Base-by-base conservation (phyloP, 2,797 vertebrate genomes). In the Danio tinwini region DNA sequence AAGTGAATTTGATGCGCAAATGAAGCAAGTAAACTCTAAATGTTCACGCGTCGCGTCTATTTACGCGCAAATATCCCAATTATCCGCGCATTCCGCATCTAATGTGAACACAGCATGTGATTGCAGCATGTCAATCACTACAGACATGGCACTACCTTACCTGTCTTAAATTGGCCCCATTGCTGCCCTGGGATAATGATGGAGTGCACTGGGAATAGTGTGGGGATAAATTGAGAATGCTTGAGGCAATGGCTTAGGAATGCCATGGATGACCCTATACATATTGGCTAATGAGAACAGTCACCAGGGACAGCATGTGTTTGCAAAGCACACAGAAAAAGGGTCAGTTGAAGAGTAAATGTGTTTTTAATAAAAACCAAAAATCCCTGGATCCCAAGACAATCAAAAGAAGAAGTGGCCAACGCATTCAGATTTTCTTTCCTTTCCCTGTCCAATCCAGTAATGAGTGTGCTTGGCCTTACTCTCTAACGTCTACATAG, bases 161-260 rank as follows among this genome's bases (percentile, higher is more conserved):
- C 89, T 93, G 91, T 89, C 64, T 89, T 83, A 76, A 81, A 88
- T 93, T 92, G 93, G 89, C 89, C 82, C 90, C 89, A 86, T 86
- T 21, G 73, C 84, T 91, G 86, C 82, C 86, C 89, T 84, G 79
- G 47, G 90, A 88, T 88, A 90, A 90, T 84, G 82, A 74, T 85
- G 83, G 90, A 85, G 81, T 86, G 77, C 81, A 88, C 82, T 85
- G 85, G 87, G 67, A 80, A 85, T 85, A 81, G 81, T 83, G 58
- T 82, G 5, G 50, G 14, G 59, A 49, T 44, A 49, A 10, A 56
- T n/a, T n/a, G 49, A 63, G 72, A 62, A 61, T 59, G 70, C 42
- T 61, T 58, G 21, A 58, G 53, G 69, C 39, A 45, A n/a, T 45
- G 12, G n/a, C 29, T 63, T 9, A 83, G 74, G 80, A 88, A 82